These are phyloP conservation scores for Luscinia megarhynchos DNA, from an alignment of 2,797 vertebrate species.

Conservation along the genomic window DNA sequence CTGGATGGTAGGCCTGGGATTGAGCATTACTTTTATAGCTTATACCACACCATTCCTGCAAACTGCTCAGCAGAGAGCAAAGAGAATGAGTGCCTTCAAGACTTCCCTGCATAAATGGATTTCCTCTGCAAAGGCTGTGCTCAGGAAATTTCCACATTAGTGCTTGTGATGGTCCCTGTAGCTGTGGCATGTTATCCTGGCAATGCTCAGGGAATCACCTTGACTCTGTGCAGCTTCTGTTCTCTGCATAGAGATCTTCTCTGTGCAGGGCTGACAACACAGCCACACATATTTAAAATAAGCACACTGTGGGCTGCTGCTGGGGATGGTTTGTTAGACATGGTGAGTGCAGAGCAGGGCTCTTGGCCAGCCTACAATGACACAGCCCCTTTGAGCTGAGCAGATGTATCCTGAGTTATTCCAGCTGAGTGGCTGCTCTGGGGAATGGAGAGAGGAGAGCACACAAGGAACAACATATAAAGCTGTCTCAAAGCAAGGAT, in stretches of 20 bases:
- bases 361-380: background rate
- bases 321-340: background rate
- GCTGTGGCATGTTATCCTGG: background rate
- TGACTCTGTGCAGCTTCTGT: background rate
- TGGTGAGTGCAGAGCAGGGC: background rate
- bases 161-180: background rate
- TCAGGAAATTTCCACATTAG: background rate
- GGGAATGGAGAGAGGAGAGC: background rate
- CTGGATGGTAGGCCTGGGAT: background rate
- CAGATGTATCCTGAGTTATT: background rate
- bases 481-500: background rate
- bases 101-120: background rate
- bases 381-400: background rate
- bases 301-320: background rate
- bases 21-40: background rate
- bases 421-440: background rate
- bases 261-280: background rate
- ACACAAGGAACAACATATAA: rapidly evolving
- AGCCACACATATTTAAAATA: background rate
- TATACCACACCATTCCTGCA: background rate
- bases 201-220: rapidly evolving
- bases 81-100: background rate
- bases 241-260: background rate
- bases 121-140: background rate
- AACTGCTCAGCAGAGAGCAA: background rate